A percentile compares a stretch with the other conserved stretches of the same genome.
These are phyloP conservation scores for Seladonia tumulorum DNA, from an alignment of 2,888 invertebrate genomes.

Conservation along the genomic window DNA sequence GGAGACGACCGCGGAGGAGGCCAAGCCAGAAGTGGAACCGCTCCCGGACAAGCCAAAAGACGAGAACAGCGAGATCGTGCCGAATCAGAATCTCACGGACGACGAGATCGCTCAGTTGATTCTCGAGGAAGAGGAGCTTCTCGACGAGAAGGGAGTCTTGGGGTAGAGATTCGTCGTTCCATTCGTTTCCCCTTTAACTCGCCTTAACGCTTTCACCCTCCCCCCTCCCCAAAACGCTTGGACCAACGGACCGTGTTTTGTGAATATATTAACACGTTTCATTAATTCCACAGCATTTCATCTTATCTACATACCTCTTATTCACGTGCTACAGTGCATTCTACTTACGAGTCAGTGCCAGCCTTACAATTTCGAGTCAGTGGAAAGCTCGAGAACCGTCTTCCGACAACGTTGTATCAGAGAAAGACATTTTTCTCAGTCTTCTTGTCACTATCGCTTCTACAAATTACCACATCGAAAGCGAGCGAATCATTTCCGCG, in stretches of 20 bases:
- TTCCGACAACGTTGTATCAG: no score
- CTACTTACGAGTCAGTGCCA: no score
- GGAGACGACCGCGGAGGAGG: conserved; percentile 44
- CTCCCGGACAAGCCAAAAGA: conserved; percentile 77
- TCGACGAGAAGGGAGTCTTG: conserved; percentile 88
- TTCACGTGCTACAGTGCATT: no score
- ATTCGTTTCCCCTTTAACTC: background rate
- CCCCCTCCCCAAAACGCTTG: background rate
- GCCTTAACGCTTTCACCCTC: background rate
- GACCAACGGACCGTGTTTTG: background rate
- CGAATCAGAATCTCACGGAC: conserved; percentile 86
- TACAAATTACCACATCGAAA: no score
- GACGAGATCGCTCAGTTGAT: conserved; percentile 89
- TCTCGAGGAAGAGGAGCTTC: conserved; percentile 89
- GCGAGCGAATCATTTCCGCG: no score
- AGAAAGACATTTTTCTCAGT: no score
- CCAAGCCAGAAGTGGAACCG: conserved; percentile 61
- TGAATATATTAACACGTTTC: no score
- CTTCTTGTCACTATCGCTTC: no score
- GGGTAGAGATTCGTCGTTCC: conserved; percentile 84
- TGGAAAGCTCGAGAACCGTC: no score
- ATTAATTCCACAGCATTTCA: no score
- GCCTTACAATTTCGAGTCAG: no score
- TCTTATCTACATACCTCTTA: no score
- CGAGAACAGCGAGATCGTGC: conserved; percentile 79